phyloP scores from a whole-genome alignment of 2,888 invertebrate genomes.

The Crossocerus cetratus region DNA sequence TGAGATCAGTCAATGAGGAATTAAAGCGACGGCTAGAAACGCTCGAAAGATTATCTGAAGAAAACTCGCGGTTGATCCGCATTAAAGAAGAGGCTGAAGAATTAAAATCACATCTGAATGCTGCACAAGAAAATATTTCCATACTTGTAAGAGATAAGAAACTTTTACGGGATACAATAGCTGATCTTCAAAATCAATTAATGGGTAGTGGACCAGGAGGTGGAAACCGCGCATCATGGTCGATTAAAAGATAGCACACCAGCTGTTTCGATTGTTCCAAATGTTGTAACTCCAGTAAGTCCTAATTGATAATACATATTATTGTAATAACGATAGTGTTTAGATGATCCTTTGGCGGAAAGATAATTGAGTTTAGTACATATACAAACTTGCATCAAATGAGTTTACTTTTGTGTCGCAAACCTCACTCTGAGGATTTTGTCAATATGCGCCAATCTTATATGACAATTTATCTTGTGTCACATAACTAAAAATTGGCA shows the following conservation, averaged over 20 bases:
- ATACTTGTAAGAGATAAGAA: conserved; percentile 86
- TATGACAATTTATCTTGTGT: too few species aligned
- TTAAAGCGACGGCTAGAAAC: conserved; percentile 81
- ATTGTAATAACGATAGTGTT: conserved; percentile 1
- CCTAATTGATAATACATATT: conserved; percentile 55
- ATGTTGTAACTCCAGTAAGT: conserved; percentile 81
- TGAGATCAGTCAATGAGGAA: conserved; percentile 82
- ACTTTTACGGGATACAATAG: conserved; percentile 84
- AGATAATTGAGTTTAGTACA: too few species aligned
- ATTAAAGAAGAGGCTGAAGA: conserved; percentile 81
- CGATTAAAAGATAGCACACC: conserved; percentile 83
- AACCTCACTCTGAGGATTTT: too few species aligned
- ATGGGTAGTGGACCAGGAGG: conserved; percentile 73
- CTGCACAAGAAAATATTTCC: conserved; percentile 87
- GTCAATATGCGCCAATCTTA: too few species aligned
- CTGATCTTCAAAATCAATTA: conserved; percentile 81
- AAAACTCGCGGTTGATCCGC: conserved; percentile 79
- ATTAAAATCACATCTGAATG: conserved; percentile 80
- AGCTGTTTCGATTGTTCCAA: conserved; percentile 85
- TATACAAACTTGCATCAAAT: too few species aligned
- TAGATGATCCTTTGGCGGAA: too few species aligned
- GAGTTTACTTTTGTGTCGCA: too few species aligned
- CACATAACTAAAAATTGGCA: too few species aligned
- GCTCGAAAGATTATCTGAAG: conserved; percentile 81
- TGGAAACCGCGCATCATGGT: conserved; percentile 76